A percentile compares a stretch with the other conserved stretches of the same genome.
Conservation (phyloP, 1,140 invertebrate species). For the Sitophilus oryzae region DNA sequence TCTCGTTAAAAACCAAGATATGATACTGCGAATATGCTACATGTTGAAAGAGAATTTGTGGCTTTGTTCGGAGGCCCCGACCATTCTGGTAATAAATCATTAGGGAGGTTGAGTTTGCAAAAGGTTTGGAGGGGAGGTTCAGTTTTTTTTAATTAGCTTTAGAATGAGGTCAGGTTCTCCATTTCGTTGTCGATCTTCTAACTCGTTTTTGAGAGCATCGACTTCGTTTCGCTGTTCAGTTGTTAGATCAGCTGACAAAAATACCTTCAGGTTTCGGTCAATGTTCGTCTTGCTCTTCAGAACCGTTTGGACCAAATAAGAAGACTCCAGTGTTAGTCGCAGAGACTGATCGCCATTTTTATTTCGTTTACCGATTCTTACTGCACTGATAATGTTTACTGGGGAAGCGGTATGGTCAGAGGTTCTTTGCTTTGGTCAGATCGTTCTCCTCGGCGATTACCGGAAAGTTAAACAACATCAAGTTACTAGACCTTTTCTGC, state of each 20-base stretch:
- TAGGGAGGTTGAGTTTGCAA: too few relatives aligned
- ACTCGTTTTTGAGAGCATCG: conserved; percentile 1
- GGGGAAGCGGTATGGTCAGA: neutral
- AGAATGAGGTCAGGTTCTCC: neutral
- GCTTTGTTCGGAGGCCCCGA: neutral
- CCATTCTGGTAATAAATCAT: conserved; percentile 1
- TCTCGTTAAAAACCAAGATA: conserved; percentile 1
- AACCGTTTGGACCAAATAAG: too few relatives aligned
- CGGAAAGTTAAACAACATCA: conserved; percentile 1
- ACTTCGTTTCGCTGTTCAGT: conserved; percentile 1
- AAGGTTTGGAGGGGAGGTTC: too few relatives aligned
- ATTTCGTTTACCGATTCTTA: too few relatives aligned
- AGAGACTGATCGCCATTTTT: conserved; percentile 8
- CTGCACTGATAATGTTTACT: conserved; percentile 5
- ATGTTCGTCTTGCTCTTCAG: conserved; percentile 3
- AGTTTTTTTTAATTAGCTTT: too few relatives aligned
- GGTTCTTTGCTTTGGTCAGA: neutral
- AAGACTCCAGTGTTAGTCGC: neutral
- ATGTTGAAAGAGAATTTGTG: too few relatives aligned
- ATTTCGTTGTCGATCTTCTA: neutral
- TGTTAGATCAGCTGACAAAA: conserved; percentile 2
- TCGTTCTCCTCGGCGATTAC: neutral
- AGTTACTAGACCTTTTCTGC: conserved; percentile 3
- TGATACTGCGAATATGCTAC: conserved; percentile 6
- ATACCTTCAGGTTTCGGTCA: conserved; percentile 1